phyloP scores from a whole-genome alignment of 2,888 invertebrate genomes.

The Tridacna gigas region DNA sequence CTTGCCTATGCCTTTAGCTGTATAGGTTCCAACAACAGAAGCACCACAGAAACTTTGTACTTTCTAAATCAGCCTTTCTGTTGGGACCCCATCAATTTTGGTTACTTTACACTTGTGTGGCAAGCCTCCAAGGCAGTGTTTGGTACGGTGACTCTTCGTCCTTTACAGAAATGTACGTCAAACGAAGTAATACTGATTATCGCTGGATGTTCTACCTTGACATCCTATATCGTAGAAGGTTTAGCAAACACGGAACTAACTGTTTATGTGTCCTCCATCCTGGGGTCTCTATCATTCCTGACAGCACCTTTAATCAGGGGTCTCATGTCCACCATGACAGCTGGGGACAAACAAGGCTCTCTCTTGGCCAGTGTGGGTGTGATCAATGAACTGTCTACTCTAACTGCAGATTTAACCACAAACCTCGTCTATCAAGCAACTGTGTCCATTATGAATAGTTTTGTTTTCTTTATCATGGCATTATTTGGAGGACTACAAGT shows the following conservation, averaged over 20 bases:
- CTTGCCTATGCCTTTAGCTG: slow-evolving; percentile 35
- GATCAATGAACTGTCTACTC: slow-evolving; percentile 31
- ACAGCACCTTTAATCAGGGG: slow-evolving; percentile 50
- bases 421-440: slow-evolving; percentile 47
- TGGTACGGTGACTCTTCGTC: slow-evolving; percentile 37
- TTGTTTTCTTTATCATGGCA: slow-evolving; percentile 56
- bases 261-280: slow-evolving; percentile 38
- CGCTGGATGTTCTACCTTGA: slow-evolving; percentile 17
- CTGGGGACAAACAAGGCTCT: slow-evolving; percentile 51
- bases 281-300: slow-evolving; percentile 46
- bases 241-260: slow-evolving; percentile 34
- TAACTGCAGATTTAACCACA: slow-evolving; percentile 16
- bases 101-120: slow-evolving; percentile 31
- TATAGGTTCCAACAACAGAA: slow-evolving; percentile 26
- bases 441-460: slow-evolving; percentile 44
- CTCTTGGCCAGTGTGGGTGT: slow-evolving; percentile 50
- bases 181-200: slow-evolving; percentile 45
- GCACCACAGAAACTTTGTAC: slow-evolving; percentile 48
- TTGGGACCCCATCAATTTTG: slow-evolving; percentile 46
- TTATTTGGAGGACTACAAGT: slow-evolving; percentile 26
- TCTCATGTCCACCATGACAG: slow-evolving; percentile 50
- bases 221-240: slow-evolving; percentile 50
- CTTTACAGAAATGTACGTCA: slow-evolving; percentile 40
- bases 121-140: slow-evolving; percentile 31
- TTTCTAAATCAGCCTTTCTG: slow-evolving; percentile 57